Base-by-base conservation (phyloP, 2,797 vertebrate genomes). In the Sylvilagus floridanus region DNA sequence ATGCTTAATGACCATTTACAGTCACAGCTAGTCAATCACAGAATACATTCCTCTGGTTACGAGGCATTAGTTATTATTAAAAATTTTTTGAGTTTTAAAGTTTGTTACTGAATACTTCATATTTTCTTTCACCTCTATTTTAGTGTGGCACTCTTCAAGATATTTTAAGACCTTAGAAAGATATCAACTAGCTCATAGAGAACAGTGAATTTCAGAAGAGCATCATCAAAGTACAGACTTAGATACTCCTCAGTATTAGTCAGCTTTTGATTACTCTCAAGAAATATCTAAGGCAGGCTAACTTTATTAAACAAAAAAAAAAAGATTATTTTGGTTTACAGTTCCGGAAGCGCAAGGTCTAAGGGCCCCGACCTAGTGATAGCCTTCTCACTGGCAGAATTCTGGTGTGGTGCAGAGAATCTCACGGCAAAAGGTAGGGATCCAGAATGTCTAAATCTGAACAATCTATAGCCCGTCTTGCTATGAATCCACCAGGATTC, bases 161-260 rank as follows among this genome's bases (percentile, higher is more conserved):
- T 90, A 90, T 78, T 21, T 32, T 35, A 94, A 92, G 73, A 50
- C 65, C 92, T 14, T 47, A 75, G 66, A 68, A 62, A 42, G 54
- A n/a, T 69, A 78, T 22, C 57, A 85, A 66, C 85, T 37, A 71
- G n/a, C 32, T 88, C 42, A 91, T n/a, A 91, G 4, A 62, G 1
- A 77, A n/a, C 35, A 83, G 0, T 86, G 42, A 47, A 73, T 91
- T 95, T 88, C 54, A 94, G 47, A 95, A 90, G 47, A 77, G 47
- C 6, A 92, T 32, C 42, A 82, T 54, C 32, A 57, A 79, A 52
- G 10, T 60, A 72, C 57, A 94, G n/a, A n/a, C 42, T 68, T 86
- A 68, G 50, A 37, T 37, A 22, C 1, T 76, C 12, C 7, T 88
- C 19, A 47, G 42, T 47, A 47, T 47, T 47, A 47, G 42, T 47